Evolutionary conservation across 2,888 invertebrate genomes (phyloP).

Genomic region (Pyrrhia umbra): DNA sequence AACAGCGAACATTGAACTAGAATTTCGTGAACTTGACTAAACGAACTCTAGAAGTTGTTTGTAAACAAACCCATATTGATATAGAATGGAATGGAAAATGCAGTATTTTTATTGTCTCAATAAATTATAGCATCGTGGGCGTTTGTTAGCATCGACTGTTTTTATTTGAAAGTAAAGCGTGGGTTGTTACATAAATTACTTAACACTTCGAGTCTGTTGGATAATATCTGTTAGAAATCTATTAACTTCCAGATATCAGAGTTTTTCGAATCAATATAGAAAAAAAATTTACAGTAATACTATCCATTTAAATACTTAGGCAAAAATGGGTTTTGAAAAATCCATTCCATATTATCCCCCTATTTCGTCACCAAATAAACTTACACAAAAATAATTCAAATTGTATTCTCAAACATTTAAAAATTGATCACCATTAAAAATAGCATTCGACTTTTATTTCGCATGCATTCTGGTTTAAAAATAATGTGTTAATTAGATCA

Average conservation of each 20-base stretch:
- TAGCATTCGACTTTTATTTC: constrained; percentile 43
- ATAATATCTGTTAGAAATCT: constrained; percentile 12
- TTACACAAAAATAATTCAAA: too few relatives aligned
- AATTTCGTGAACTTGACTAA: constrained; percentile 58
- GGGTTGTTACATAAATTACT: constrained; percentile 47
- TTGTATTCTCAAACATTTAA: constrained; percentile 9
- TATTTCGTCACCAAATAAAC: background rate
- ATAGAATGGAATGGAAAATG: constrained; percentile 46
- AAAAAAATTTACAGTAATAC: background rate
- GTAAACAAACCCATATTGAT: constrained; percentile 58
- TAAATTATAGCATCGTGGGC: constrained; percentile 50
- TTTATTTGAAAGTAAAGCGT: constrained; percentile 49
- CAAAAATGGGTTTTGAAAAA: too few relatives aligned
- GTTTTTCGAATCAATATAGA: constrained; percentile 14
- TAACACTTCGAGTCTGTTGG: constrained; percentile 16
- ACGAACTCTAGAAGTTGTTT: constrained; percentile 56
- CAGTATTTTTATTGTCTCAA: constrained; percentile 48
- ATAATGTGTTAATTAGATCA: constrained; percentile 68
- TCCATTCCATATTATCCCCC: too few relatives aligned
- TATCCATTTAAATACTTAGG: too few relatives aligned
- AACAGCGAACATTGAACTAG: constrained; percentile 61
- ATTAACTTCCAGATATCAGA: constrained; percentile 8
- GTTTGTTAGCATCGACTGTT: constrained; percentile 45
- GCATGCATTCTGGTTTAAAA: constrained; percentile 65
- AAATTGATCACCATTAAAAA: constrained; percentile 37